These are phyloP conservation scores for Sympetrum striolatum DNA, from an alignment of 2,888 invertebrate genomes.

Conservation along the genomic window DNA sequence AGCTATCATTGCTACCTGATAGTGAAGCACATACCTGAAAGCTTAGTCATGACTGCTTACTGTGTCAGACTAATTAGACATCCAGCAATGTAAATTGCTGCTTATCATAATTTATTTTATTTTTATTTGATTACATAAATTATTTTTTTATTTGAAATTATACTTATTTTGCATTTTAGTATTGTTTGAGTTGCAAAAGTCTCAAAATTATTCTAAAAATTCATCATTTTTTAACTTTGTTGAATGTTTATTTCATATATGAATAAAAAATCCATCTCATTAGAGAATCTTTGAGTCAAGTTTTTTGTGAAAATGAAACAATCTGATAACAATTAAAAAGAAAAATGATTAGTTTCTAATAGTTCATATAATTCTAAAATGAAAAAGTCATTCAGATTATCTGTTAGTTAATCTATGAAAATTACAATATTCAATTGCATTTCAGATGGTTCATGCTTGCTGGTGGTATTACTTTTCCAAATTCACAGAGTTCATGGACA, in stretches of 20 bases:
- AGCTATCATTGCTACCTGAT: conserved; percentile 14
- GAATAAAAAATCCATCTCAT: not conserved
- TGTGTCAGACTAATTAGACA: conserved; percentile 36
- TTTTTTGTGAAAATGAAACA: too few species aligned
- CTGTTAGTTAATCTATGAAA: not conserved
- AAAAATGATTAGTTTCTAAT: too few species aligned
- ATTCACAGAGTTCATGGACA: conserved; percentile 95
- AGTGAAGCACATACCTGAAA: conserved; percentile 10
- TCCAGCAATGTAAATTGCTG: conserved; percentile 33
- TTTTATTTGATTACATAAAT: not conserved
- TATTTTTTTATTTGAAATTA: not conserved
- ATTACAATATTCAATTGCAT: conserved; percentile 51
- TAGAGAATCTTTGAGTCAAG: too few species aligned
- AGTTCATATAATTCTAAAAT: not conserved
- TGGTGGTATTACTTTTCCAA: conserved; percentile 98
- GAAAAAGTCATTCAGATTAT: not conserved
- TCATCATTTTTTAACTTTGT: not conserved
- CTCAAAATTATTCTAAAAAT: not conserved
- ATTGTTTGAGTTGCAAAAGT: not conserved
- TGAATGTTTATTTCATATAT: not conserved
- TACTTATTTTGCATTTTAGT: not conserved
- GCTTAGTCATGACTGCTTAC: conserved; percentile 32
- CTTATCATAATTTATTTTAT: not conserved
- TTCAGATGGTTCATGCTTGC: conserved; percentile 90
- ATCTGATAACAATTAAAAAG: too few species aligned